phyloP scores from a whole-genome alignment of 2,888 invertebrate genomes.

The Blera fallax region DNA sequence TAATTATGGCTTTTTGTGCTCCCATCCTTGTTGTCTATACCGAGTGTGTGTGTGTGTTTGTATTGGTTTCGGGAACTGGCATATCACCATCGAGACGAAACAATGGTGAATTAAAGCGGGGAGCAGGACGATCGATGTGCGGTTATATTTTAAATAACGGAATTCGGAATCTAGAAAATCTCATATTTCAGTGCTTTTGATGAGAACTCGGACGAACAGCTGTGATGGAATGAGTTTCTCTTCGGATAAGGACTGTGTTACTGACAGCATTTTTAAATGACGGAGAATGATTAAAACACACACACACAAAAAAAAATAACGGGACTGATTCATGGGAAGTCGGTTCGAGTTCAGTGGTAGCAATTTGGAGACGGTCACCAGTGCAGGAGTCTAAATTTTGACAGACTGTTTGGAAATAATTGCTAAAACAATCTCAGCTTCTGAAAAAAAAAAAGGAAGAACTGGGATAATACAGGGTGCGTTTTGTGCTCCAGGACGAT shows the following conservation, averaged over 20 bases:
- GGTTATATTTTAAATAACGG: not conserved
- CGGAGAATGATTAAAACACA: conserved; percentile 46
- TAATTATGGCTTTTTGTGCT: conserved; percentile 64
- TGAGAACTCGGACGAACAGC: conserved; percentile 42
- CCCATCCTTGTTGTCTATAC: not conserved
- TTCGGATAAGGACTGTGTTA: conserved; percentile 13
- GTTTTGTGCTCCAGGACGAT: too few relatives aligned
- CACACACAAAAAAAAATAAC: not conserved
- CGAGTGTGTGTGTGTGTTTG: not conserved
- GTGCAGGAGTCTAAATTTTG: not conserved
- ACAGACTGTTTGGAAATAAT: not conserved
- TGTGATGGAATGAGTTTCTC: conserved; percentile 29
- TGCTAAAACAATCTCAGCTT: not conserved
- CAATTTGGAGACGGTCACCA: not conserved
- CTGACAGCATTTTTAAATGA: conserved; percentile 35
- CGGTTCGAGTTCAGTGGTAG: not conserved
- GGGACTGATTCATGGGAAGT: not conserved
- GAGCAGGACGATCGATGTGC: conserved; percentile 23
- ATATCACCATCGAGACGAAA: conserved; percentile 39
- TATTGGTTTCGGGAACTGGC: not conserved
- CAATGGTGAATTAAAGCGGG: conserved; percentile 63
- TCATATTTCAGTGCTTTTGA: conserved; percentile 46
- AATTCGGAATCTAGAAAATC: conserved; percentile 25
- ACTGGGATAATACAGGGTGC: too few relatives aligned
- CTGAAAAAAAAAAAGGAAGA: not conserved